phyloP scores from a whole-genome alignment of 2,113 vertebrate species.

The Epinephelus fuscoguttatus region DNA sequence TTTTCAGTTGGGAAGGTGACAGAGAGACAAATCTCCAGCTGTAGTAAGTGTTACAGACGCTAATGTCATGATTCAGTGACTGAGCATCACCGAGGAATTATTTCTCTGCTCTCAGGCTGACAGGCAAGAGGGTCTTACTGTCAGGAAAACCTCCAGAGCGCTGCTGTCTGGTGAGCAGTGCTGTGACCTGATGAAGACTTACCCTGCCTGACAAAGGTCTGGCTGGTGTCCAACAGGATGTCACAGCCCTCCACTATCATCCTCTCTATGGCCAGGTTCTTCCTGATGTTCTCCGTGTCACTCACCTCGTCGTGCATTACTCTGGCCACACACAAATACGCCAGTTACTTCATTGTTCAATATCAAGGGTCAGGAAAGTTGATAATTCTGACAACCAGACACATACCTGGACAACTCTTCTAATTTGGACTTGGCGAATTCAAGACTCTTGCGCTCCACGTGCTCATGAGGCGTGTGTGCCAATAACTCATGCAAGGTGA shows the following conservation, averaged over 20 bases:
- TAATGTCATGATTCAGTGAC: conserved; percentile 25
- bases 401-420: conserved; percentile 95
- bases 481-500: conserved; percentile 96
- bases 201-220: conserved; percentile 98
- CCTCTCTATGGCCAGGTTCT: conserved; percentile 97
- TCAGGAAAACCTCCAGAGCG: conserved; percentile 3
- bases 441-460: conserved; percentile 96
- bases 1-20: not conserved
- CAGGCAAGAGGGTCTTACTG: not conserved
- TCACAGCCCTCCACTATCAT: conserved; percentile 99
- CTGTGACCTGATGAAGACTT: conserved; percentile 57
- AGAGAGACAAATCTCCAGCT: conserved; percentile 1
- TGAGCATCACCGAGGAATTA: not conserved
- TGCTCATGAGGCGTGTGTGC: conserved; percentile 98
- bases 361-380: not conserved
- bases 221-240: conserved; percentile 96
- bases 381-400: conserved; percentile 5
- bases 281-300: conserved; percentile 98
- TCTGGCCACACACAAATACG: conserved; percentile 76
- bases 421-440: conserved; percentile 98
- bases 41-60: not conserved
- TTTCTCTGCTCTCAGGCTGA: not conserved
- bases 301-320: conserved; percentile 99
- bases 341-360: not conserved
- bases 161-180: not conserved